phyloP scores from a whole-genome alignment of 2,113 vertebrate genomes.

The Eubucco bourcierii region DNA sequence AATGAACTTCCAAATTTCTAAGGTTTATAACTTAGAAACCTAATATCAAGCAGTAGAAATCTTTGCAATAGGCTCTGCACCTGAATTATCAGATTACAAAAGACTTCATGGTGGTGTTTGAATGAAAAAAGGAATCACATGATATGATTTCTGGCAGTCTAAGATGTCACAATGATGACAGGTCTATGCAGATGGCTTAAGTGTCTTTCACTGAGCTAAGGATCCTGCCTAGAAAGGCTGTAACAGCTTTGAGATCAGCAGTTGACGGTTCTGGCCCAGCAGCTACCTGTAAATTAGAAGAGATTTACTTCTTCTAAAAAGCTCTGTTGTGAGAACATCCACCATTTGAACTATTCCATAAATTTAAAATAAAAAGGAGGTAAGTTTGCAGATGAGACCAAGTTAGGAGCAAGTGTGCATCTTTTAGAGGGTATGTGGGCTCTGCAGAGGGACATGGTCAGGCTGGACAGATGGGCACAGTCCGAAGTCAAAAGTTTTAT shows the following conservation, averaged over 20 bases:
- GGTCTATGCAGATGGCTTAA: background rate
- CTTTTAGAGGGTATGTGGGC: too few relatives aligned
- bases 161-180: background rate
- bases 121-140: background rate
- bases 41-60: background rate
- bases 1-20: background rate
- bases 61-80: background rate
- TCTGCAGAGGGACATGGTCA: too few relatives aligned
- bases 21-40: background rate
- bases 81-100: background rate
- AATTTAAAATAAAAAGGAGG: too few relatives aligned
- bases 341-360: too few relatives aligned
- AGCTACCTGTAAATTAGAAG: background rate
- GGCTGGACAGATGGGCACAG: too few relatives aligned
- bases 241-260: background rate
- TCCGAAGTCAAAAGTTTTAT: too few relatives aligned
- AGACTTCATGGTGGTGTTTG: background rate
- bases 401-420: too few relatives aligned
- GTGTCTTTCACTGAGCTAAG: background rate
- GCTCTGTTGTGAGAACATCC: background rate
- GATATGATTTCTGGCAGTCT: background rate
- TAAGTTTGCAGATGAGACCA: too few relatives aligned
- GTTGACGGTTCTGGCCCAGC: background rate
- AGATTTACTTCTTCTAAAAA: background rate
- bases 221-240: background rate